phyloP scores from a whole-genome alignment of 2,888 invertebrate genomes.

The Epiblema foenella region DNA sequence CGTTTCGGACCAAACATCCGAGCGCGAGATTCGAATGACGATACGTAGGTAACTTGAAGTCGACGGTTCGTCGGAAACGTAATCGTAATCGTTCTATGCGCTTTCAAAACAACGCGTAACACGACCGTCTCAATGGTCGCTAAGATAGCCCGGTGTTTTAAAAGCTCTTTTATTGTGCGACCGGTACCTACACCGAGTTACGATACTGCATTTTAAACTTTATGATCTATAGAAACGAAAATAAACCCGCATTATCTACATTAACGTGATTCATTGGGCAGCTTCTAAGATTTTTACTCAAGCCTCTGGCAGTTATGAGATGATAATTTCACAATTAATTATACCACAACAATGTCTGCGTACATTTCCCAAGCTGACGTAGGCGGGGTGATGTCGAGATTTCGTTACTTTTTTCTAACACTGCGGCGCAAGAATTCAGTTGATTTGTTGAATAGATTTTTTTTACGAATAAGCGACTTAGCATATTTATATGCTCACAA shows the following conservation, averaged over 20 bases:
- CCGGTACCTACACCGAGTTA: slow-evolving; percentile 50
- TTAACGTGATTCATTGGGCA: slow-evolving; percentile 58
- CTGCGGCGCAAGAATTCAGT: slow-evolving; percentile 9
- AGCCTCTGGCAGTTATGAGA: slow-evolving; percentile 47
- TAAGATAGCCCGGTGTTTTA: slow-evolving; percentile 78
- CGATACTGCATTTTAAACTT: slow-evolving; percentile 45
- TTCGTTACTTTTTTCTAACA: slow-evolving; percentile 32
- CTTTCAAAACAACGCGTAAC: slow-evolving; percentile 83
- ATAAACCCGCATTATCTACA: slow-evolving; percentile 47
- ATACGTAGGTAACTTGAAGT: slow-evolving; percentile 80
- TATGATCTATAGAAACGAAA: slow-evolving; percentile 38
- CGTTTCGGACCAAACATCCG: slow-evolving; percentile 84
- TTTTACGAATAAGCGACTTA: slow-evolving; percentile 31
- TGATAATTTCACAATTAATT: slow-evolving; percentile 44
- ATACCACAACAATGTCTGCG: slow-evolving; percentile 34
- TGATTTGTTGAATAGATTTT: slow-evolving; percentile 37
- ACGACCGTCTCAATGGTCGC: slow-evolving; percentile 71
- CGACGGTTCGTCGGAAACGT: slow-evolving; percentile 82
- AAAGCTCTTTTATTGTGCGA: slow-evolving; percentile 81
- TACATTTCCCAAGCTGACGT: slow-evolving; percentile 33
- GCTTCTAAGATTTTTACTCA: slow-evolving; percentile 55
- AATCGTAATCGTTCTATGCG: slow-evolving; percentile 78
- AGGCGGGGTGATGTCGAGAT: slow-evolving; percentile 33
- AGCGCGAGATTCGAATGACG: slow-evolving; percentile 83
- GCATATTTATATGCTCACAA: slow-evolving; percentile 27